A percentile compares a stretch with the other conserved stretches of the same genome.
phyloP scores from a whole-genome alignment of 2,888 invertebrate genomes.

The Cheiracanthium punctorium region DNA sequence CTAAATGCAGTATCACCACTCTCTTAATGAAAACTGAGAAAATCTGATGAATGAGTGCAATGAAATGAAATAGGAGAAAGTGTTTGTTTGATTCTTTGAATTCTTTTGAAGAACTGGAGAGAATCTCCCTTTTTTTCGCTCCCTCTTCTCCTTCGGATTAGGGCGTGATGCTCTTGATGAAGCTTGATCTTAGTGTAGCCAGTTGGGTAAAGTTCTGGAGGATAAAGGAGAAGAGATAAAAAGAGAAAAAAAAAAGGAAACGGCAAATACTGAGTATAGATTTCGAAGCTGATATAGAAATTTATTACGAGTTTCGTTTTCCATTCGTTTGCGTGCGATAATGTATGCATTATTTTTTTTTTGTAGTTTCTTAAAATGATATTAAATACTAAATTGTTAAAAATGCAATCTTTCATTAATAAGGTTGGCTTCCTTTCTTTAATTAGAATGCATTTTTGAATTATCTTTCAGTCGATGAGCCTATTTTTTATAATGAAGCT shows the following conservation, averaged over 20 bases:
- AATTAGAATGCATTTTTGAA: too few relatives aligned
- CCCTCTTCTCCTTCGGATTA: neutral
- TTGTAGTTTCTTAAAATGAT: too few relatives aligned
- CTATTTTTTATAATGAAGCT: too few relatives aligned
- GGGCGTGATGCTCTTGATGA: neutral
- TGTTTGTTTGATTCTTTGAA: constrained; percentile 4
- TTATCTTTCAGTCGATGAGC: too few relatives aligned
- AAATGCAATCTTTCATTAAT: too few relatives aligned
- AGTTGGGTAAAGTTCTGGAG: neutral
- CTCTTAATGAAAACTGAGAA: constrained; percentile 56
- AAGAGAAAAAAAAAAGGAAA: neutral
- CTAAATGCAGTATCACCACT: constrained; percentile 37
- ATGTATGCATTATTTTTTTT: too few relatives aligned
- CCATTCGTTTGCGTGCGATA: neutral
- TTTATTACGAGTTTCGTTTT: neutral
- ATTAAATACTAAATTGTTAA: too few relatives aligned
- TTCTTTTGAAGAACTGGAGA: constrained; percentile 2
- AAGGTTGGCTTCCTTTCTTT: too few relatives aligned
- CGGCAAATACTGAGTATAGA: neutral
- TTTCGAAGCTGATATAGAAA: neutral
- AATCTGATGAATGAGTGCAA: constrained; percentile 36
- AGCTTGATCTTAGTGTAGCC: neutral
- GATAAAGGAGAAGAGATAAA: too few relatives aligned
- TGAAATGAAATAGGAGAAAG: constrained; percentile 8
- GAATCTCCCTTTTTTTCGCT: too few relatives aligned